Evolutionary conservation across 2,113 vertebrate species (phyloP), one percentile per base, ranked within the genome.

Genomic region (Siniperca knerii): DNA sequence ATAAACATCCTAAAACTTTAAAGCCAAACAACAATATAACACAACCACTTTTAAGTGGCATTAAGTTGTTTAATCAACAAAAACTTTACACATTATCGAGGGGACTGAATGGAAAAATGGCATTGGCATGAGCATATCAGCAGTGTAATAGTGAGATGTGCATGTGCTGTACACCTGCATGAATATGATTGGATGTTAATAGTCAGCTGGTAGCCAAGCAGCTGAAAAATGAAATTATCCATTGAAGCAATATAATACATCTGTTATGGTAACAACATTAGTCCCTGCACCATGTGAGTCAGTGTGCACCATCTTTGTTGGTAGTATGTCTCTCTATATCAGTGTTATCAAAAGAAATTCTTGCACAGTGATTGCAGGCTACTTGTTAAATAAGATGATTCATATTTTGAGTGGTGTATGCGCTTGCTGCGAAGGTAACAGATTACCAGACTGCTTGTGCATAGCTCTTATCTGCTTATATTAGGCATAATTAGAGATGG

Each of bases 401-500:
- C 73, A 20, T 40, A 57, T 79, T 90, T 79, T 83, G 70, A 72
- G 57, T 35, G 29, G 42, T 75, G 37, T 46, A 33, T 15, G 55
- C 71, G 33, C 18, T 73, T 50, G 50, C 58, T 42, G 40, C 7
- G 35, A 40, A 87, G 66, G 76, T 81, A 89, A 88, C 48, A 82
- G 48, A 87, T 82, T 73, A 88, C 67, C 50, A 81, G 75, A 60
- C 67, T 79, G 73, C 66, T 75, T 81, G 60, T 66, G 70, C 75
- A 82, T 73, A 75, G 73, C 70, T 86, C 82, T 91, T 92, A 93
- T 90, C 90, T 78, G 71, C 55, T 89, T 77, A 82, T 89, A 87
- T 82, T 83, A 75, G 73, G 52, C 78, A 89, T 93, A 91, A 92
- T 93, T 91, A 91, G 67, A 92, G 88, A 93, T 91, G 52, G 78